Percentiles rank a stretch among this genome's conserved stretches.
Conservation (phyloP, 1,140 invertebrate genomes). For the Oscheius sp. region DNA sequence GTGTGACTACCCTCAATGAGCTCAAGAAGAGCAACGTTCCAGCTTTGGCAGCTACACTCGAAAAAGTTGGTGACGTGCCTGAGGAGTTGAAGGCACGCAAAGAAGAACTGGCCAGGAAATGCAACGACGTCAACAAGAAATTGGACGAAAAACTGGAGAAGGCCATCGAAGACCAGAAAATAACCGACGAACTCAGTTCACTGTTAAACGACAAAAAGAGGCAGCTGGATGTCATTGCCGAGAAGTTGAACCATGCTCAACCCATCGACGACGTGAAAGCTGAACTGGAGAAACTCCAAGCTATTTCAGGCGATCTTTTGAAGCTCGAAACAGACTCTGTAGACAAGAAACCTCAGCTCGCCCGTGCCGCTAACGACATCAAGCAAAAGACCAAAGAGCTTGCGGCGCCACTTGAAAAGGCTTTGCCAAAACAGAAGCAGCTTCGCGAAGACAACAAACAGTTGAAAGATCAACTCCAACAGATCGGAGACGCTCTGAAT, state of each 20-base stretch:
- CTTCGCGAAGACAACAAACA: neutral
- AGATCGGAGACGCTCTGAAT: neutral
- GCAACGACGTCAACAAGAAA: neutral
- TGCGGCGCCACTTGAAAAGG: neutral
- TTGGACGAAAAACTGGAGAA: constrained; percentile 5
- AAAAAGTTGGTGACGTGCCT: constrained; percentile 1
- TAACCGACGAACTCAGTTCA: neutral
- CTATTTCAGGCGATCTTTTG: constrained; percentile 2
- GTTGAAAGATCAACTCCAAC: neutral
- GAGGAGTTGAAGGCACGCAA: neutral
- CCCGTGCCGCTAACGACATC: neutral
- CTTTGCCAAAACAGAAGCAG: neutral
- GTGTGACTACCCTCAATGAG: neutral
- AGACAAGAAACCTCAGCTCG: constrained; percentile 6
- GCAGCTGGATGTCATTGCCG: neutral
- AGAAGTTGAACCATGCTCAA: constrained; percentile 14
- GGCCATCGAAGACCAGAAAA: constrained; percentile 1
- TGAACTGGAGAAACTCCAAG: constrained; percentile 3
- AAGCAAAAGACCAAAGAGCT: constrained; percentile 15
- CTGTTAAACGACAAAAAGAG: constrained; percentile 2
- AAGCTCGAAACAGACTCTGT: neutral
- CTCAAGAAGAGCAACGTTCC: constrained; percentile 4
- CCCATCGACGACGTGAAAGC: constrained; percentile 18
- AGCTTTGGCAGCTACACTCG: neutral
- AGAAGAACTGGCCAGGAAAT: neutral